These are phyloP conservation scores for Grammomys dolichurus DNA, from an alignment of 2,113 vertebrate genomes.

Conservation along the genomic window DNA sequence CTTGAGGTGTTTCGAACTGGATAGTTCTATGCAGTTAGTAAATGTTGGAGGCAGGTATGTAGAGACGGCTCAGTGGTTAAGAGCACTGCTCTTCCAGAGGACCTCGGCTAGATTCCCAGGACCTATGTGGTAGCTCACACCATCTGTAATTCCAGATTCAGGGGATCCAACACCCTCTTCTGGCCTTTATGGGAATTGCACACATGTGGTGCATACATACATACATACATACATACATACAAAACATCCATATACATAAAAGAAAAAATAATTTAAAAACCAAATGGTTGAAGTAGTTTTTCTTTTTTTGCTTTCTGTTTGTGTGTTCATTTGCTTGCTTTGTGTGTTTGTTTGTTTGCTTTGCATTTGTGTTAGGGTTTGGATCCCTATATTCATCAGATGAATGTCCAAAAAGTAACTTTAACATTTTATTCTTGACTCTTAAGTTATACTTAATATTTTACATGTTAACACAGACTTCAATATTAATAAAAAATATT, in stretches of 20 bases:
- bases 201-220: too few species aligned
- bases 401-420: neutral
- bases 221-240: neutral
- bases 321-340: neutral
- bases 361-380: neutral
- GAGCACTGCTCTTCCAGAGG: neutral
- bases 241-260: neutral
- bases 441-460: slow-evolving; percentile 18
- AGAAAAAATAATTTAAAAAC: neutral
- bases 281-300: neutral
- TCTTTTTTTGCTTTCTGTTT: too few species aligned
- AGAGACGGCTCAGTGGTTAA: neutral
- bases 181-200: neutral
- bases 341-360: neutral
- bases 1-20: slow-evolving; percentile 22
- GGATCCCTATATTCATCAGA: neutral
- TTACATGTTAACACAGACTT: neutral
- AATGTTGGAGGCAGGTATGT: neutral
- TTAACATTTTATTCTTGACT: neutral
- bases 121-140: neutral
- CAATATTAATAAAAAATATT: slow-evolving; percentile 29
- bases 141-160: neutral
- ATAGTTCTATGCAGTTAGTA: slow-evolving; percentile 26
- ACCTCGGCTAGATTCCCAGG: neutral
- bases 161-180: neutral